A percentile compares a stretch with the other conserved stretches of the same genome.
phyloP scores from a whole-genome alignment of 2,888 invertebrate species.

The Endomychus coccineus region DNA sequence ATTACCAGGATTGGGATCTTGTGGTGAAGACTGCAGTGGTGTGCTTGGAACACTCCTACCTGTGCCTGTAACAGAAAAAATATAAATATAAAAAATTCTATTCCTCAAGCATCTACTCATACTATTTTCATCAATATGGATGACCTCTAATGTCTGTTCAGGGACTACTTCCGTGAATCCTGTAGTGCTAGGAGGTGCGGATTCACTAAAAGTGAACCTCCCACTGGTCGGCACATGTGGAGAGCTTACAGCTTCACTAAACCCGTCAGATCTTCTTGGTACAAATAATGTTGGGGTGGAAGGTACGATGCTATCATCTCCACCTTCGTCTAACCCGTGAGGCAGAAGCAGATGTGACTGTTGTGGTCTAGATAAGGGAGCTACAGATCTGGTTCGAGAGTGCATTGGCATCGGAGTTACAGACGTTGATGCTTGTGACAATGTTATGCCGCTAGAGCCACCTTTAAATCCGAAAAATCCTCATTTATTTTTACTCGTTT shows the following conservation, averaged over 20 bases:
- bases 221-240: slow-evolving; percentile 63
- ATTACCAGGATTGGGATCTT: slow-evolving; percentile 39
- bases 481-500: too few species aligned
- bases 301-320: slow-evolving; percentile 74
- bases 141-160: slow-evolving; percentile 39
- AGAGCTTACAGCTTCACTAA: slow-evolving; percentile 87
- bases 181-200: slow-evolving; percentile 34
- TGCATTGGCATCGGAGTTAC: slow-evolving; percentile 39
- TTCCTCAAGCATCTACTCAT: slow-evolving; percentile 22
- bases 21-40: slow-evolving; percentile 58
- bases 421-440: slow-evolving; percentile 37
- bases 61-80: slow-evolving; percentile 43
- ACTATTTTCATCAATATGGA: slow-evolving; percentile 39
- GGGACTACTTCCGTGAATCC: slow-evolving; percentile 36
- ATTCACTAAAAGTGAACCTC: slow-evolving; percentile 59
- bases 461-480: slow-evolving; percentile 12
- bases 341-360: slow-evolving; percentile 47
- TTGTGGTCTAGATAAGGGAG: slow-evolving; percentile 46
- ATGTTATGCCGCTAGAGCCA: slow-evolving; percentile 31
- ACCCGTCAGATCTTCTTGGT: slow-evolving; percentile 75
- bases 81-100: slow-evolving; percentile 16
- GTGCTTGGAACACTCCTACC: slow-evolving; percentile 63
- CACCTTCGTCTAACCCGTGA: slow-evolving; percentile 56
- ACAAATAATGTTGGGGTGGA: slow-evolving; percentile 82
- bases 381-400: slow-evolving; percentile 49